Evolutionary conservation across 2,797 vertebrate species (phyloP), one percentile per base, ranked within the genome.

Genomic region (Lacerta bilineata): DNA sequence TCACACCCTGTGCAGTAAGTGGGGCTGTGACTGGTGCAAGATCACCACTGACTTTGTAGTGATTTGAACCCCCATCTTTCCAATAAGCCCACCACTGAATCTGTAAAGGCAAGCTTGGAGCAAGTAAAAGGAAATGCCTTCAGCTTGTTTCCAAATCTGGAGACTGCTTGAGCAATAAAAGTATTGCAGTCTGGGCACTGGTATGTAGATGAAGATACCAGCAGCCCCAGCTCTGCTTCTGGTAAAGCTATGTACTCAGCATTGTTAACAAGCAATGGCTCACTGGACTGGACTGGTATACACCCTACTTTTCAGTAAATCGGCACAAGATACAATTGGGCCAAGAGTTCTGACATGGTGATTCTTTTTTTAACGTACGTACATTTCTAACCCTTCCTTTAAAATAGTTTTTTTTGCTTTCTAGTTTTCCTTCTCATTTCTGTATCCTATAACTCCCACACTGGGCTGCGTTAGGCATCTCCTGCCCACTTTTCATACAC

Each of bases 171-270:
- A 89, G 83, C 83, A 78, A 93, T 29, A 90, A 88, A 86, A 80
- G 9, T 46, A 80, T 43, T 80, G 61, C 55, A 43, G 7, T 46
- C 90, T 93, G 87, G 84, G 84, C 87, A 89, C 71, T 91, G 76
- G 50, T 78, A 83, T 88, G 85, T 86, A 84, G 88, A 93, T 3
- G 46, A 93, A 50, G 13, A 92, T 46, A 72, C 88, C 79, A 90
- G 39, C 39, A 90, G 76, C 90, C 88, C 43, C 2, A 0, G 8
- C 77, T 92, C 90, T 93, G 82, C 85, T 93, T 91, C 80, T 91
- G 80, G 74, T 84, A 92, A 84, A 94, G 88, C 86, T 88, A 68
- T 64, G 91, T 86, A 55, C 69, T 36, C 61, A 89, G 76, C 61
- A 61, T 0, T 61, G 9, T 74, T 92, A 93, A 90, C 89, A 92